Percentiles rank a stretch among this genome's conserved stretches.
These are phyloP conservation scores for Euzophera pinguis DNA, from an alignment of 2,888 invertebrate genomes.

Conservation along the genomic window DNA sequence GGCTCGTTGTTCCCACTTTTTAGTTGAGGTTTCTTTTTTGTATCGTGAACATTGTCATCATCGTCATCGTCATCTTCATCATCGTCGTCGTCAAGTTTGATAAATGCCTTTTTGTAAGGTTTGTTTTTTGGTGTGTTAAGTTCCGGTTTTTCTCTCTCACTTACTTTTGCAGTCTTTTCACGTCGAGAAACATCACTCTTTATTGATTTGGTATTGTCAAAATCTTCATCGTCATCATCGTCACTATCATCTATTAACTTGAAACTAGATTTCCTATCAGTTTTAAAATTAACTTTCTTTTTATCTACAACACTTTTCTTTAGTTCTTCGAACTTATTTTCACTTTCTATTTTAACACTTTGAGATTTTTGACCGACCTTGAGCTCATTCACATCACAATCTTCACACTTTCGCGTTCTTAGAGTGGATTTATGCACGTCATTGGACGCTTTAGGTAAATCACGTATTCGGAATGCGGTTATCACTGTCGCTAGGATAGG, in stretches of 20 bases:
- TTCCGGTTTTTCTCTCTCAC: slow-evolving; percentile 23
- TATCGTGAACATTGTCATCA: slow-evolving; percentile 20
- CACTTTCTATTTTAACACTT: slow-evolving; percentile 64
- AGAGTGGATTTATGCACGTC: slow-evolving; percentile 40
- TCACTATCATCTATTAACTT: slow-evolving; percentile 43
- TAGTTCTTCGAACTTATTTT: slow-evolving; percentile 49
- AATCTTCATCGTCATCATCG: slow-evolving; percentile 37
- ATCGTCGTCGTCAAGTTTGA: slow-evolving; percentile 8
- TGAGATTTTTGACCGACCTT: slow-evolving; percentile 49
- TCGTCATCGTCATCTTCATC: slow-evolving; percentile 22
- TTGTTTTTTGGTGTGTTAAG: slow-evolving; percentile 19
- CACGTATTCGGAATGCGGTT: slow-evolving; percentile 76
- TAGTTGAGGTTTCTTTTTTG: slow-evolving; percentile 13
- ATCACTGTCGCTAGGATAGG: slow-evolving; percentile 73
- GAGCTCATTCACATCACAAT: slow-evolving; percentile 60
- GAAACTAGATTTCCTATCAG: slow-evolving; percentile 34
- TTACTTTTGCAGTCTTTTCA: slow-evolving; percentile 27
- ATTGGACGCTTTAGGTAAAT: slow-evolving; percentile 55
- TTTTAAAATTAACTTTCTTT: slow-evolving; percentile 39
- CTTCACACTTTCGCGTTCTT: slow-evolving; percentile 60
- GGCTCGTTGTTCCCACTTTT: neutral
- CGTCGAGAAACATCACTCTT: slow-evolving; percentile 30
- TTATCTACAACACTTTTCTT: slow-evolving; percentile 54
- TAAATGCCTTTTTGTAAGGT: neutral
- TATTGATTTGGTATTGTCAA: slow-evolving; percentile 23